A percentile compares a stretch with the other conserved stretches of the same genome.
Conservation (phyloP, 2,113 vertebrate species). For the Gavia stellata region DNA sequence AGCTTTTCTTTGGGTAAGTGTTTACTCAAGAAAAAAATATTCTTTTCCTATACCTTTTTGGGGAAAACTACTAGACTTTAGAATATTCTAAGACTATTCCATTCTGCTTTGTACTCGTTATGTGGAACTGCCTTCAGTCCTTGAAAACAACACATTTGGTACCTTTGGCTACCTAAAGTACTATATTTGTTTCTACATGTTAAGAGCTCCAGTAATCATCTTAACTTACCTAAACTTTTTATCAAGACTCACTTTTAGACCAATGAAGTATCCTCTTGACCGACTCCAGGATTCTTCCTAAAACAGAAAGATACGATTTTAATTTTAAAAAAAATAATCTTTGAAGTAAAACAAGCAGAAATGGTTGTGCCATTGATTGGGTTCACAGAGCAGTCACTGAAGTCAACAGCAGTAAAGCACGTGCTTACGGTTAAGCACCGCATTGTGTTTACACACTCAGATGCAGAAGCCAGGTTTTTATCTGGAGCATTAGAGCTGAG, state of each 20-base stretch:
- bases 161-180: background rate
- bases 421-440: background rate
- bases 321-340: background rate
- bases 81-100: background rate
- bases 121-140: background rate
- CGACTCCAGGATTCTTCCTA: background rate
- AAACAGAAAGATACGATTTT: background rate
- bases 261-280: background rate
- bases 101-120: rapidly evolving
- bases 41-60: background rate
- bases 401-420: background rate
- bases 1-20: background rate
- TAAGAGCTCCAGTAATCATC: background rate
- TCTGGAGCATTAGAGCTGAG: background rate
- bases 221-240: constrained; percentile 45
- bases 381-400: background rate
- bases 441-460: background rate
- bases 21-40: background rate
- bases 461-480: background rate
- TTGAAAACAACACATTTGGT: background rate
- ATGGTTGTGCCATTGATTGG: background rate
- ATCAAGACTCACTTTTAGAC: constrained; percentile 46
- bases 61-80: background rate
- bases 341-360: background rate
- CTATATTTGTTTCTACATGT: background rate